A percentile compares a stretch with the other conserved stretches of the same genome.
phyloP scores from a whole-genome alignment of 2,113 vertebrate genomes.

The Vombatus ursinus region DNA sequence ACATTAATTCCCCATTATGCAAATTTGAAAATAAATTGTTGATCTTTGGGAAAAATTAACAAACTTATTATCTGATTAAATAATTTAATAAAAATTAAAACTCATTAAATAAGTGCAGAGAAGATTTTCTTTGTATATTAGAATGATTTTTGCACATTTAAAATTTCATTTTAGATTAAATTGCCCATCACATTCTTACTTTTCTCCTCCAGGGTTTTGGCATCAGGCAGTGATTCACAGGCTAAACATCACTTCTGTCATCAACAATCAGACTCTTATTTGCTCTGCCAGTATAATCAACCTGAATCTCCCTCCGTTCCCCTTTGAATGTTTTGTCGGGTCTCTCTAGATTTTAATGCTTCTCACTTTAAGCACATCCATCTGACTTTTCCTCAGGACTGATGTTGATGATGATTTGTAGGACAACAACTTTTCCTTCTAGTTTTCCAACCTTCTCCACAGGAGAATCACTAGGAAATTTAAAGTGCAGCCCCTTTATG shows the following conservation, averaged over 20 bases:
- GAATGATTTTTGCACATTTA: not conserved
- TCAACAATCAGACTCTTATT: constrained; percentile 42
- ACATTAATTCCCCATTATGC: not conserved
- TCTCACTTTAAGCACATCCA: not conserved
- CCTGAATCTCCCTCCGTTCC: too few relatives aligned
- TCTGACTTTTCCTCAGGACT: not conserved
- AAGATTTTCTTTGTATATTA: not conserved
- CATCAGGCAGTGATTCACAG: not conserved
- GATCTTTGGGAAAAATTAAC: not conserved
- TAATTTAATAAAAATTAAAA: not conserved
- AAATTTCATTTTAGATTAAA: not conserved
- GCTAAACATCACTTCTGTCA: not conserved
- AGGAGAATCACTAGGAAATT: constrained; percentile 13
- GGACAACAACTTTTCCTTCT: not conserved
- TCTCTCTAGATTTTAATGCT: not conserved
- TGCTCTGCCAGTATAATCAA: not conserved
- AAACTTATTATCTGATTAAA: not conserved
- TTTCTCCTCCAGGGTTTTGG: not conserved
- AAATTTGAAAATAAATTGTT: not conserved
- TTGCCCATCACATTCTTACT: not conserved
- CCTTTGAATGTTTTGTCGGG: not conserved
- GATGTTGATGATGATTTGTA: not conserved
- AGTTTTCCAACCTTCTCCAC: constrained; percentile 3
- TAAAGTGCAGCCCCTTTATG: not conserved
- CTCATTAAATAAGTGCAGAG: not conserved